Evolutionary conservation across 2,888 invertebrate genomes (phyloP), one percentile per base, ranked within the genome.

Genomic region (Fabriciana adippe): DNA sequence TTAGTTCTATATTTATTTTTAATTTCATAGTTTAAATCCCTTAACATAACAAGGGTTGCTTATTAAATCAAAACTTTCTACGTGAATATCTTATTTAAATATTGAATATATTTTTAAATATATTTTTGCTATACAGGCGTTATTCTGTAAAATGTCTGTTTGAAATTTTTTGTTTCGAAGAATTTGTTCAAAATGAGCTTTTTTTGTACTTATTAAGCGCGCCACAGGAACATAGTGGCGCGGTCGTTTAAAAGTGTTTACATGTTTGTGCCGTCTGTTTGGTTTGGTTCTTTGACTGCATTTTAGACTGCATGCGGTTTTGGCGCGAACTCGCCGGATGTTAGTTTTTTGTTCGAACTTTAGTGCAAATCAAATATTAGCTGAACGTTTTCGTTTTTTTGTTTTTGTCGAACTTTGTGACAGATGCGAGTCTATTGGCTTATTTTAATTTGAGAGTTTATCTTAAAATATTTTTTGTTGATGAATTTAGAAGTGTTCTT

Each of bases 271-370:
- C 48, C 77, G 80, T 69, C 75, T 88, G 83, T 89, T 89, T 87
- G 84, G 81, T 81, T 86, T 85, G 78, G 82, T 75, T 84, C 86
- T 89, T 86, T 87, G 83, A 78, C 85, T 85, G 82, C 81, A 76
- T 86, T 86, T 85, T 82, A 77, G 83, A 77, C 79, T 83, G 81
- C 80, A 80, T 83, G 86, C 78, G 84, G 85, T 84, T 87, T 85
- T 79, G 81, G 81, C 81, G 83, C 83, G 84, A 83, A 82, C 76
- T 77, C 76, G 74, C 82, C 85, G 86, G 86, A 86, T 82, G 84
- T 79, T 71, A 62, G 64, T 71, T 82, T 89, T 88, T 87, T 84
- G 75, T 77, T 75, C 74, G 70, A 71, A 71, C 70, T 78, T 81
- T 85, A 89, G 86, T 85, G 86, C 83, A 82, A 53, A 63, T 61